Evolutionary conservation across 2,888 invertebrate genomes (phyloP), one percentile per base, ranked within the genome.

Genomic region (Petrophora chlorosata): DNA sequence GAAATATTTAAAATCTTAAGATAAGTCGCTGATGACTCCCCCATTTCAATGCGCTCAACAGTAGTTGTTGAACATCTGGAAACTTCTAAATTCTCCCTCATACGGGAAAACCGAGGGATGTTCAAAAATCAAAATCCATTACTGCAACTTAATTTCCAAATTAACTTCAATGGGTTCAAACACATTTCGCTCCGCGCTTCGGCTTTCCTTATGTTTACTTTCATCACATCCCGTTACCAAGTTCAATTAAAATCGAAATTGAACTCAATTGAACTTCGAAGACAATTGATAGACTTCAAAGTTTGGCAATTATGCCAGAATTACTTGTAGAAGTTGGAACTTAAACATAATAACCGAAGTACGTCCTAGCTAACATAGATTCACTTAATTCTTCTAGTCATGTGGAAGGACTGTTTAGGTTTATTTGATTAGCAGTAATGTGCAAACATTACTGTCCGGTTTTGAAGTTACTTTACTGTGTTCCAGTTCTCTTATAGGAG

Each of bases 241-340:
- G 50, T 56, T 58, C 61, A 58, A 61, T 61, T 61, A 58, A 58
- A 61, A 58, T 54, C 34, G 45, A 54, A 61, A 61, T 61, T 56
- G 53, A 54, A 45, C 58, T 58, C 47, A 53, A 53, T 59, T 49
- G 43, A 46, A 61, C 48, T 58, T 58, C 56, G 52, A 52, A 61
- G 53, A 56, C 58, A 61, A 61, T 58, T 58, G 61, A 61, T 61
- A 58, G 60, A 56, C 51, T 56, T 56, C 36, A 43, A 30, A 39
- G 43, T 50, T 58, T 48, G 43, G 53, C 52, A 56, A 58, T 54
- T 57, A 49, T 45, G 36, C 39, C 44, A 35, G 45, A 51, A 55
- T 51, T 51, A 49, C 55, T 53, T 58, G 34, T 32, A 33, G 23
- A 48, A 51, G 33, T 19, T 19, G n/a, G n/a, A n/a, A n/a, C n/a